Evolutionary conservation across 2,797 vertebrate genomes (phyloP).

Genomic region (Cichlasoma orientale): DNA sequence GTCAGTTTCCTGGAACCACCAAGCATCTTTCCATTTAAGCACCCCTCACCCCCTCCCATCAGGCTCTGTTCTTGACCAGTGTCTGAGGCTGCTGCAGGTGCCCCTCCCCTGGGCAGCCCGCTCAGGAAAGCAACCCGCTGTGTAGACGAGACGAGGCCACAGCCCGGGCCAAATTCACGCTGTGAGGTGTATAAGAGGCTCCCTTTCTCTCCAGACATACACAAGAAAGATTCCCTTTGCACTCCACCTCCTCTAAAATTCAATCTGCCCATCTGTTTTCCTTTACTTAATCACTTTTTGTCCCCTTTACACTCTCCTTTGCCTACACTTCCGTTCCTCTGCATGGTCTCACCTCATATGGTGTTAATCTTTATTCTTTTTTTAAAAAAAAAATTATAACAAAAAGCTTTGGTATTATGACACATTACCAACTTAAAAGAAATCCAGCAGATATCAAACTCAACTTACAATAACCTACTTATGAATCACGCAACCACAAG

Average conservation of each 20-base stretch:
- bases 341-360: constrained; percentile 21
- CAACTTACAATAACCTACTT: constrained; percentile 34
- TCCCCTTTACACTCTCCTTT: constrained; percentile 32
- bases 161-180: constrained; percentile 79
- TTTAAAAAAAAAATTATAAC: not conserved
- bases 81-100: constrained; percentile 83
- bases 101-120: constrained; percentile 86
- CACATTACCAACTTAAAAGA: not conserved
- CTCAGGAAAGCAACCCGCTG: constrained; percentile 86
- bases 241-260: constrained; percentile 59
- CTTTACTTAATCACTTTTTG: constrained; percentile 73
- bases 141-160: constrained; percentile 84
- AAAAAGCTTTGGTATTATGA: not conserved
- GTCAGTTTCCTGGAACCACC: constrained; percentile 80
- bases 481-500: constrained; percentile 25
- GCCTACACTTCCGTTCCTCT: constrained; percentile 13
- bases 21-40: constrained; percentile 80
- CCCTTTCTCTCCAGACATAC: constrained; percentile 74
- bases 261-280: constrained; percentile 85
- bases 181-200: constrained; percentile 84
- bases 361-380: not conserved
- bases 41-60: constrained; percentile 48
- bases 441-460: constrained; percentile 34
- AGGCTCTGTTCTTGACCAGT: constrained; percentile 72
- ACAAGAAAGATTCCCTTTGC: constrained; percentile 74